Base-by-base conservation (phyloP, 2,797 vertebrate species). In the Heterohyrax brucei region DNA sequence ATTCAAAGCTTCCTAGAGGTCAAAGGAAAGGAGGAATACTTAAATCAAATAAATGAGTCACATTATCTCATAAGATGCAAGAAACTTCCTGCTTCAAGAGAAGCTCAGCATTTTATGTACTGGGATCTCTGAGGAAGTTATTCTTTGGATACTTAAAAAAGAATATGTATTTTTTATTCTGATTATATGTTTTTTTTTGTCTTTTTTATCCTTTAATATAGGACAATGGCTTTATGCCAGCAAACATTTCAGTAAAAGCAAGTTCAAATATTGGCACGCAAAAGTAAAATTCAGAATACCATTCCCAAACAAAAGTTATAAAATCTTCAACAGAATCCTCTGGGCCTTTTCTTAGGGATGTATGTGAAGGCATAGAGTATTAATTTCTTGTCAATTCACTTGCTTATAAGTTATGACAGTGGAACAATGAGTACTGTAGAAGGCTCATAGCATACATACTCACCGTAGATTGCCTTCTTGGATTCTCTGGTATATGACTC, bases 121-220 rank as follows among this genome's bases (percentile, higher is more conserved):
- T 56, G 13, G 24, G 21, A 21, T 79, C 53, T 94, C 68, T 70
- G 44, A 73, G n/a, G 81, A 76, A 88, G 26, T 72, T 87, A 78
- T 56, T 90, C 10, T 78, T 77, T 85, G 26, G 18, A 61, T 19
- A 59, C 33, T 48, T 93, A 28, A 73, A 96, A 85, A 18, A 68
- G 19, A 87, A 72, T 90, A 76, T 30, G 77, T 90, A 39, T 91
- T 28, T 95, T 93, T 87, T 66, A n/a, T 48, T 62, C 82, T 87
- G 80, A 80, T 64, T 33, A 93, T 93, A 89, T 90, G 39, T 89
- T 87, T 76, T 95, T 93, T 75, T 91, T 95, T 93, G 68, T 91
- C 26, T 86, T 84, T 56, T 16, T 81, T 94, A 82, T 48, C 62
- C 53, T 93, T 92, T 48, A 83, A 39, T 44, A 44, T 16, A 89